Conservation (phyloP, 2,888 invertebrate genomes). For the Aspidiotus rigidus region DNA sequence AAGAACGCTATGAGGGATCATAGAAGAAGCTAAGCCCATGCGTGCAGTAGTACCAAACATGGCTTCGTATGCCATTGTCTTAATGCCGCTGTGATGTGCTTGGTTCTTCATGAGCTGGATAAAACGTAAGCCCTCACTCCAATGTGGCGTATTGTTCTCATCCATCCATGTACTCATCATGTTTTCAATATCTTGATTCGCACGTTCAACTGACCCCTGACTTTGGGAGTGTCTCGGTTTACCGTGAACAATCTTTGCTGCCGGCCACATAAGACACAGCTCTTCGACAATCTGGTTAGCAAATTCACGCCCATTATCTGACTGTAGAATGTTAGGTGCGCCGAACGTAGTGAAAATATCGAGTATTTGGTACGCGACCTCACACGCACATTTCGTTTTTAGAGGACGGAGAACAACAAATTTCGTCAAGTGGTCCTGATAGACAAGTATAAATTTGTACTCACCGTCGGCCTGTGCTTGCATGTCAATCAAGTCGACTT, state of each 20-base stretch:
- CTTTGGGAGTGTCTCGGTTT: slow-evolving; percentile 41
- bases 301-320: slow-evolving; percentile 39
- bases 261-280: slow-evolving; percentile 39
- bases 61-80: slow-evolving; percentile 41
- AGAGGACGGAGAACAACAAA: slow-evolving; percentile 41
- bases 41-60: slow-evolving; percentile 36
- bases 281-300: slow-evolving; percentile 38
- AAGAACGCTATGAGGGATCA: slow-evolving; percentile 9
- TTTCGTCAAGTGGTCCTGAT: slow-evolving; percentile 42
- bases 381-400: slow-evolving; percentile 39
- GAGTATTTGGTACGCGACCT: slow-evolving; percentile 39
- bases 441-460: slow-evolving; percentile 42
- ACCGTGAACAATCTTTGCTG: slow-evolving; percentile 42
- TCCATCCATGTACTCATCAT: slow-evolving; percentile 42
- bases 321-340: slow-evolving; percentile 36
- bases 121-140: slow-evolving; percentile 43
- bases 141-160: slow-evolving; percentile 41
- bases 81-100: slow-evolving; percentile 42
- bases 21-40: slow-evolving; percentile 39
- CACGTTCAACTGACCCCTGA: slow-evolving; percentile 42
- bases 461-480: slow-evolving; percentile 41
- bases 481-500: slow-evolving; percentile 41
- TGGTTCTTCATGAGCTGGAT: slow-evolving; percentile 44
- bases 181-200: slow-evolving; percentile 42
- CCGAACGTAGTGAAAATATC: slow-evolving; percentile 36